Evolutionary conservation across 2,113 vertebrate species (phyloP).

Genomic region (Hypanus sabinus): DNA sequence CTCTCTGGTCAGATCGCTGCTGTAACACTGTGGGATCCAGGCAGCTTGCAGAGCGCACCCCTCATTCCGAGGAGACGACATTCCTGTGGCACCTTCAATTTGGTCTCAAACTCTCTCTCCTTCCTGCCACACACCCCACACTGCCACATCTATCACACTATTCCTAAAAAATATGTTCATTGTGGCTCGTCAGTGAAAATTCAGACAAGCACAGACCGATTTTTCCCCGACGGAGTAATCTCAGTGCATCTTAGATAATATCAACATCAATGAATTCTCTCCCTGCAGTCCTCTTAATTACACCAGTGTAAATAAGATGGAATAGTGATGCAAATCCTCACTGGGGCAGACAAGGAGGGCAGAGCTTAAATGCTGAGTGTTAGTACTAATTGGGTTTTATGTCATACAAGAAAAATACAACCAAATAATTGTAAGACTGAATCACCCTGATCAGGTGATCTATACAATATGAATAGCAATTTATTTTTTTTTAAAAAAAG

Average conservation of each 20-base stretch:
- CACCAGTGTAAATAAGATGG: background rate
- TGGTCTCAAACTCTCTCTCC: background rate
- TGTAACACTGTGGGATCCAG: background rate
- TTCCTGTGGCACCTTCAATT: background rate
- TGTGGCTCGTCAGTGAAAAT: background rate
- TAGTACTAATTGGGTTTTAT: background rate
- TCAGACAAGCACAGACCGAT: background rate
- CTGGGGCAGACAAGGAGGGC: background rate
- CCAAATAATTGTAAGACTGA: background rate
- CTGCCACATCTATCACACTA: too few relatives aligned
- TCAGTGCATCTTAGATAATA: background rate
- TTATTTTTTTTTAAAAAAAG: background rate
- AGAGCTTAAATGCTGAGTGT: background rate
- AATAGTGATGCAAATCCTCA: background rate
- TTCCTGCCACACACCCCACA: background rate
- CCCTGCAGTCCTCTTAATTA: background rate
- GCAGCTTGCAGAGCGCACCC: background rate
- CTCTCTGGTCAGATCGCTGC: background rate
- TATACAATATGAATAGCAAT: background rate
- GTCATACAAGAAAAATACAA: background rate
- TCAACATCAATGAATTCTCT: background rate
- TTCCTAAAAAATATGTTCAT: background rate
- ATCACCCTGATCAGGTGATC: background rate
- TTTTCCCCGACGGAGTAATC: background rate
- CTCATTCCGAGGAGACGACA: background rate